These are phyloP conservation scores for Cylloceria caligata DNA, from an alignment of 2,888 invertebrate species.

Conservation along the genomic window DNA sequence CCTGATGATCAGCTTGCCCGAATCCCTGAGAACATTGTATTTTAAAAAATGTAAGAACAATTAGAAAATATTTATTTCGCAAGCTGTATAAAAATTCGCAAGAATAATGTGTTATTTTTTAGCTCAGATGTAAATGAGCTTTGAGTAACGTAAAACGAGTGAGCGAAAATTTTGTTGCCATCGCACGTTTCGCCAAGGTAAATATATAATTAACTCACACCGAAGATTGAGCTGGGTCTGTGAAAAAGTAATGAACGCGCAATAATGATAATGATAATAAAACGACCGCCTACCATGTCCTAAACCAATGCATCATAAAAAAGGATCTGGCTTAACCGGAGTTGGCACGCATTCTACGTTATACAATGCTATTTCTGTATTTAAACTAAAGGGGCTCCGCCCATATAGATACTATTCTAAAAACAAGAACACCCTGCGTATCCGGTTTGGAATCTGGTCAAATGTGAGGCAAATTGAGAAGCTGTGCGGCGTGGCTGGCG, in stretches of 20 bases:
- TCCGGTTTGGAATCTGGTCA: not conserved
- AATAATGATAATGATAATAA: not conserved
- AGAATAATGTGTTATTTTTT: not conserved
- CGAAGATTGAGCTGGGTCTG: not conserved
- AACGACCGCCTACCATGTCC: conserved; percentile 4
- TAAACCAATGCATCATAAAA: conserved; percentile 27
- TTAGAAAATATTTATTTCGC: too few species aligned
- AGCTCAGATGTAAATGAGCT: not conserved
- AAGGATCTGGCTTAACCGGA: conserved; percentile 2
- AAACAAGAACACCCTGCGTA: conserved; percentile 13
- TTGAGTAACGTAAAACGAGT: not conserved
- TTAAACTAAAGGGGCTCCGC: conserved; percentile 19
- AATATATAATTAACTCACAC: not conserved
- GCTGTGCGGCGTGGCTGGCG: not conserved
- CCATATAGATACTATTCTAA: conserved; percentile 33
- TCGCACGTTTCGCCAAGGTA: conserved; percentile 2
- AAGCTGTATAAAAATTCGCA: not conserved
- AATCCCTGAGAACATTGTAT: conserved; percentile 88
- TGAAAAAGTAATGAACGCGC: conserved; percentile 8
- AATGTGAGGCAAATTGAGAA: conserved; percentile 1
- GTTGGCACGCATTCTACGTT: conserved; percentile 34
- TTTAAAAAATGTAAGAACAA: too few species aligned
- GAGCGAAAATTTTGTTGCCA: not conserved
- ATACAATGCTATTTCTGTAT: conserved; percentile 41
- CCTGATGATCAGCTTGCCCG: conserved; percentile 95